Evolutionary conservation across 37 sponge, comb jelly and placozoan species (phyloP).

Genomic region (Agelas oroides): DNA sequence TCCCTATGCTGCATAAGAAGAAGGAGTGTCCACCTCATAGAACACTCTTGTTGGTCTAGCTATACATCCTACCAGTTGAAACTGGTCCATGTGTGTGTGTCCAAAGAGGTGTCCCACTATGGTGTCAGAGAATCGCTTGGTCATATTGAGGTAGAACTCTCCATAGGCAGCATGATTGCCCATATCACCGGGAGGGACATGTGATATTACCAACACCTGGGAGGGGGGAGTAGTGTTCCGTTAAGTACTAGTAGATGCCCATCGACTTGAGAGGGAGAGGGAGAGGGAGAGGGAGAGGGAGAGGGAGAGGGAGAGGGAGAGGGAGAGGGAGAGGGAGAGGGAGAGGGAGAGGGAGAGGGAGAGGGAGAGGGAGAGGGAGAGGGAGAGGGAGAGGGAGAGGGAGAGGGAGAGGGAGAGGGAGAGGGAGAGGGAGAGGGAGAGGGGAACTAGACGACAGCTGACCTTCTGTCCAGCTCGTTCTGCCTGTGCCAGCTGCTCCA

Average conservation of each 20-base stretch:
- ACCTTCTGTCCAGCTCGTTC: conserved; percentile 68
- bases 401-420: conserved; percentile 50
- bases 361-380: conserved; percentile 50
- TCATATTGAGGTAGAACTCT: conserved; percentile 60
- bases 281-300: conserved; percentile 68
- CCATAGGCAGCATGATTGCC: conserved; percentile 51
- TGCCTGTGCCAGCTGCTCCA: conserved; percentile 44
- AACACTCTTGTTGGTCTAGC: too few species aligned
- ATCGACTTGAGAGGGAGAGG: conserved; percentile 66
- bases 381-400: conserved; percentile 50
- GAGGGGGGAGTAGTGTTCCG: too few species aligned
- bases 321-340: conserved; percentile 52
- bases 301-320: conserved; percentile 46
- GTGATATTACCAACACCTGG: conserved; percentile 77
- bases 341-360: conserved; percentile 49
- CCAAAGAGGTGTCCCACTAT: conserved; percentile 80
- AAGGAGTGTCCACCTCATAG: too few species aligned
- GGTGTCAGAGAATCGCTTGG: conserved; percentile 51
- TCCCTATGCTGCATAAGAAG: too few species aligned
- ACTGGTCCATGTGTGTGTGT: conserved; percentile 85
- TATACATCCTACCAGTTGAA: conserved; percentile 55
- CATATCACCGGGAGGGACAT: conserved; percentile 77
- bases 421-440: conserved; percentile 46
- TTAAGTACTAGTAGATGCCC: too few species aligned
- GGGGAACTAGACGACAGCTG: conserved; percentile 21